Base-by-base conservation (phyloP, 2,888 invertebrate genomes). In the Hypercompe scribonia region DNA sequence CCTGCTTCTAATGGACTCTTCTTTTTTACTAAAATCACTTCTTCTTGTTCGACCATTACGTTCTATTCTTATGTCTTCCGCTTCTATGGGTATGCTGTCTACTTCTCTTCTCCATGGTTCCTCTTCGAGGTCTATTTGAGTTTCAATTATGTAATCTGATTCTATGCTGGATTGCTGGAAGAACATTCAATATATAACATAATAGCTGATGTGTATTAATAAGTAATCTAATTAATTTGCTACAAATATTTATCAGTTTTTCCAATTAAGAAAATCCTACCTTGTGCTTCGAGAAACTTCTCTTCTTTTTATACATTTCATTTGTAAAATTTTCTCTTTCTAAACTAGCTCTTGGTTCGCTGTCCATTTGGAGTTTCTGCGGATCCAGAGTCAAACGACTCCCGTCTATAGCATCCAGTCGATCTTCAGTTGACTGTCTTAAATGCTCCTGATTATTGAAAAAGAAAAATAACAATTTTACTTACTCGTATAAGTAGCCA, bases 351-450 rank as follows among this genome's bases (percentile, higher is more conserved):
- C 95, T 82, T 0, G 94, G 95, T 34, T 93, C 92, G 34, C 91
- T 92, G 80, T 92, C 93, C 1, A 91, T 83, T 65, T 91, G 91
- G 0, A 95, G 86, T 1, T 88, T 86, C 46, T 92, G 92, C 0
- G 95, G 91, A 77, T 95, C 94, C 36, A 95, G 85, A 0, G 92
- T 94, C 28, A 94, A 86, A 0, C 91, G 89, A 46, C 90, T 92
- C 24, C 88, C 82, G 0, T 91, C 89, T 24, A 94, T 76, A 31
- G 79, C 89, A 89, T 98, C 97, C 76, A 98, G 92, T 61, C 97
- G 97, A 85, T 97, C 98, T 89, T 98, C 98, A 73, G 98, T 97
- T 0, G 98, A 98, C 86, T 98, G 97, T 11, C 97, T 96, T 86
- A 98, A 97, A 77, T 95, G 95, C 69, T 93, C 93, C 95, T 95